A percentile compares a stretch with the other conserved stretches of the same genome.
Evolutionary conservation across 2,113 vertebrate genomes (phyloP).

Genomic region (Pseudorhombus dupliciocellatus): DNA sequence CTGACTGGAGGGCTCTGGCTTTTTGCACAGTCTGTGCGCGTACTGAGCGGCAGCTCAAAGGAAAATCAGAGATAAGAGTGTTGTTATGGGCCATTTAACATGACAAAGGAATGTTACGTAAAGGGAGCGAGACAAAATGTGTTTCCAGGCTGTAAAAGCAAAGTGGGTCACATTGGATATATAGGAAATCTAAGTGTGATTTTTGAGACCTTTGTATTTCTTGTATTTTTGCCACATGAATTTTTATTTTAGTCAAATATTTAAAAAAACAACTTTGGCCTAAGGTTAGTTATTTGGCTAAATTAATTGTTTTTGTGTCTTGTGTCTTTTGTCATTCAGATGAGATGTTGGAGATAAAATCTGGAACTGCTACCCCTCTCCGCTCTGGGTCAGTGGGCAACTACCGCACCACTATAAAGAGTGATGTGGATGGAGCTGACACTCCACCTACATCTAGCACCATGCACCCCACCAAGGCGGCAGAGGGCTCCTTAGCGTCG

Average conservation of each 20-base stretch:
- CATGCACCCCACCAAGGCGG: constrained; percentile 77
- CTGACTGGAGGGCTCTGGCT: not conserved
- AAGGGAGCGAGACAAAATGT: constrained; percentile 14
- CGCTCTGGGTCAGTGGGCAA: constrained; percentile 93
- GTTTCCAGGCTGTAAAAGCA: not conserved
- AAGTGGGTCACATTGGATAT: not conserved
- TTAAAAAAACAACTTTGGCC: too few species aligned
- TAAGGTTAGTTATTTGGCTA: too few species aligned
- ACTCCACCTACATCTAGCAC: constrained; percentile 76
- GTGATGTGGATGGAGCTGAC: constrained; percentile 84
- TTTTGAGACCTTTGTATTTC: not conserved
- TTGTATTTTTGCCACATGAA: not conserved
- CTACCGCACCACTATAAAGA: constrained; percentile 88
- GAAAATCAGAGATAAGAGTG: constrained; percentile 47
- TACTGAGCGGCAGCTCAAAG: constrained; percentile 33
- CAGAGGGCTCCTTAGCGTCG: constrained; percentile 89
- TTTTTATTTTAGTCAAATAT: too few species aligned
- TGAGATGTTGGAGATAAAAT: constrained; percentile 92
- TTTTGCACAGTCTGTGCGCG: constrained; percentile 5
- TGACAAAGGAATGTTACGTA: constrained; percentile 16
- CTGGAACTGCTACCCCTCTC: constrained; percentile 92
- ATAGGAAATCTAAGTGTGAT: not conserved
- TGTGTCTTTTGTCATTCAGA: constrained; percentile 77
- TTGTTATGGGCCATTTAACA: constrained; percentile 17
- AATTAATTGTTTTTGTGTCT: too few species aligned